Evolutionary conservation across 1,140 invertebrate genomes (phyloP).

Genomic region (Aphelenchoides avenae): DNA sequence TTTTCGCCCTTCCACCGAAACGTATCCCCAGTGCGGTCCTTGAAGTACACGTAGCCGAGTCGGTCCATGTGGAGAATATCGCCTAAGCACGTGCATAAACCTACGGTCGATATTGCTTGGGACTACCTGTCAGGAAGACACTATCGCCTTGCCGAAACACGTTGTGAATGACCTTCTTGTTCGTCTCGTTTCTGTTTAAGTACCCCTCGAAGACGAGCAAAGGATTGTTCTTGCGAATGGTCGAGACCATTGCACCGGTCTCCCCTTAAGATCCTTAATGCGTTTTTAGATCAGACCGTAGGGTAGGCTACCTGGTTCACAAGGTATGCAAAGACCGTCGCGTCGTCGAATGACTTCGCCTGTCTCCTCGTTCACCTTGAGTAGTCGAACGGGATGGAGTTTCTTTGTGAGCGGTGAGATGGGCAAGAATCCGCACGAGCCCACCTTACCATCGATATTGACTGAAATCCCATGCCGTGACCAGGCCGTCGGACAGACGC

Average conservation of each 20-base stretch:
- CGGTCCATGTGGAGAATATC: slow-evolving; percentile 86
- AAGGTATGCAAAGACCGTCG: slow-evolving; percentile 76
- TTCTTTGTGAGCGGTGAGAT: slow-evolving; percentile 61
- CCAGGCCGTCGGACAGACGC: neutral
- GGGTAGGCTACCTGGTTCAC: slow-evolving; percentile 67
- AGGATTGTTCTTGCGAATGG: slow-evolving; percentile 72
- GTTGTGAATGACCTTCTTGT: slow-evolving; percentile 83
- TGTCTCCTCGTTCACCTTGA: slow-evolving; percentile 76
- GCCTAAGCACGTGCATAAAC: slow-evolving; percentile 67
- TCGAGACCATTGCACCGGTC: slow-evolving; percentile 92
- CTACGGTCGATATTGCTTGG: slow-evolving; percentile 59
- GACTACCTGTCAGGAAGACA: slow-evolving; percentile 79
- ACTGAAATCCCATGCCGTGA: slow-evolving; percentile 66
- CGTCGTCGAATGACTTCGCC: slow-evolving; percentile 73
- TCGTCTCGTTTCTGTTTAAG: slow-evolving; percentile 81
- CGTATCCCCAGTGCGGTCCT: slow-evolving; percentile 92
- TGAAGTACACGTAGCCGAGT: slow-evolving; percentile 88
- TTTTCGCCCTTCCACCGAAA: slow-evolving; percentile 98
- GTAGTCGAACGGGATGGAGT: slow-evolving; percentile 68
- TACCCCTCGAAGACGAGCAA: slow-evolving; percentile 72
- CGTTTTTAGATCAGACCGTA: slow-evolving; percentile 8
- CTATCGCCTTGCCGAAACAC: slow-evolving; percentile 83
- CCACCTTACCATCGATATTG: slow-evolving; percentile 73
- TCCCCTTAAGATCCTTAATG: slow-evolving; percentile 67
- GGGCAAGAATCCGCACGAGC: slow-evolving; percentile 90